These are phyloP conservation scores for Enteromius afrohamiltoni DNA, from an alignment of 2,797 vertebrate genomes.

Conservation along the genomic window DNA sequence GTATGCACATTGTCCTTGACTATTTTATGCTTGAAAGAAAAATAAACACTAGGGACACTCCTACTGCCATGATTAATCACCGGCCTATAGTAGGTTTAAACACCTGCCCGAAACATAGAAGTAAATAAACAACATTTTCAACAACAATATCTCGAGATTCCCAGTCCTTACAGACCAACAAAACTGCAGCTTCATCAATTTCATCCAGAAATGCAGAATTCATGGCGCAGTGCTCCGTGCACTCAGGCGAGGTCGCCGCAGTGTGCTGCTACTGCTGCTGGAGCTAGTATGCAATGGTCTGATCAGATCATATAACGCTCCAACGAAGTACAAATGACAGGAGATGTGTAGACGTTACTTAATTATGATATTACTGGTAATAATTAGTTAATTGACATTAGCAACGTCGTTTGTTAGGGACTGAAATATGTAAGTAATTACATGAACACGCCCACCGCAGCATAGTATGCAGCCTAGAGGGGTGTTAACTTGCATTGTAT, in stretches of 20 bases:
- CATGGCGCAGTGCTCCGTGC: slow-evolving; percentile 55
- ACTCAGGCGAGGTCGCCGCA: slow-evolving; percentile 58
- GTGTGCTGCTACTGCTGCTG: slow-evolving; percentile 32
- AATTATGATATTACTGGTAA: neutral
- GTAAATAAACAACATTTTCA: neutral
- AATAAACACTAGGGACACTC: neutral
- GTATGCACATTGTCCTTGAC: neutral
- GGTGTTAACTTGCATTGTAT: neutral
- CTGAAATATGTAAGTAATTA: neutral
- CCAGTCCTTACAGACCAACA: neutral
- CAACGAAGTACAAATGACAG: neutral
- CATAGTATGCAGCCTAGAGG: neutral
- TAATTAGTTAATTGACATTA: neutral
- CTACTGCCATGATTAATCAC: neutral
- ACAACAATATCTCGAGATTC: neutral
- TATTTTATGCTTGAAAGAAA: neutral
- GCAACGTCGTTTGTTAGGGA: neutral
- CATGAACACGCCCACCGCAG: slow-evolving; percentile 14
- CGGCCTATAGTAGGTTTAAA: neutral
- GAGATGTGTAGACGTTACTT: neutral
- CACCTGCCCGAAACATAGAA: neutral
- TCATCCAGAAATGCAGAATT: neutral
- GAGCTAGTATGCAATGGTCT: neutral
- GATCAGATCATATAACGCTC: neutral
- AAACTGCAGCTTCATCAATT: slow-evolving; percentile 34